Evolutionary conservation across 2,113 vertebrate species (phyloP), one percentile per base, ranked within the genome.

Genomic region (Paraplagusia blochii): DNA sequence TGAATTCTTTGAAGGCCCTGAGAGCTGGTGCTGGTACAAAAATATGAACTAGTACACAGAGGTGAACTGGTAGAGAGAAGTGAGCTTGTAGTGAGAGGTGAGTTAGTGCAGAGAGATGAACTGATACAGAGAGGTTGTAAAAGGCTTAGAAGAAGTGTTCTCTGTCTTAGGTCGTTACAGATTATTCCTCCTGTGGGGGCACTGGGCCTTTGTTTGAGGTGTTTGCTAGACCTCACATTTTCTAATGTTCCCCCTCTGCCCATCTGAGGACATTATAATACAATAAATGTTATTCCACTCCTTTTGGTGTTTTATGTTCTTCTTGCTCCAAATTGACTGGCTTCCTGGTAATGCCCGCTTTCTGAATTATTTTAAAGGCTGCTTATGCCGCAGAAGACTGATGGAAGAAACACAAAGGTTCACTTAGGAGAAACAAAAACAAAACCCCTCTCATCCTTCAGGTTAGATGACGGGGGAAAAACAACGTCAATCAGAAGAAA

Each of bases 151-250:
- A 47, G 57, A 72, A 54, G 47, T 75, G 53, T 46, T 60, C 51
- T 48, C 58, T 48, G 42, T 69, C 50, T 40, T 1, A 42, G 63
- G 72, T 77, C 64, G 64, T 80, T 74, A 74, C 72, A 69, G 59
- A 78, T 74, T 65, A 80, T 82, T 63, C 58, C 57, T 58, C 69
- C 72, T 77, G 68, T 76, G 79, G 72, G 64, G 67, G 55, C 55
- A 69, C 64, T 67, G 50, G 69, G 63, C 68, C 48, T 77, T 69
- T 77, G 34, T 68, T 44, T 49, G 59, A 53, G 39, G 51, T 39
- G 49, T 71, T 69, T 51, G 61, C 54, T 11, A 63, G 53, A 60
- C 54, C 50, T 57, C 53, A 43, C 52, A 56, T 61, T 22, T 44
- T 42, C 8, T 33, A 42, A 58, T 69, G 51, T 61, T 46, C 53